Evolutionary conservation across 2,888 invertebrate species (phyloP), one percentile per base, ranked within the genome.

Genomic region (Callosobruchus maculatus): DNA sequence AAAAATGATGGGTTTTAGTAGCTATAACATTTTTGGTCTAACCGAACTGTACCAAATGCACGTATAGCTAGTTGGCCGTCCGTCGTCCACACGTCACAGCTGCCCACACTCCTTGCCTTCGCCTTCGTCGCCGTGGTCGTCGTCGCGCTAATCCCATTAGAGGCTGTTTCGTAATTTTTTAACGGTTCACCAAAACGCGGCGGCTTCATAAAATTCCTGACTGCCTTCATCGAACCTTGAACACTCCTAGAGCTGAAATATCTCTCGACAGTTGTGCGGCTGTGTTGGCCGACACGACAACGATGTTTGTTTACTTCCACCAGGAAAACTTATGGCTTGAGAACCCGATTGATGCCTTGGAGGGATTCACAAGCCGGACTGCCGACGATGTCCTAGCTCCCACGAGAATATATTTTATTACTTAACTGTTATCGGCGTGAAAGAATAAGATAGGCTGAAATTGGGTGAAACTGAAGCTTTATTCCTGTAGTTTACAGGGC

Each of bases 181-280:
- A 71, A 75, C 73, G 71, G 75, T 75, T 75, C 73, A 75, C 75
- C 73, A 75, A 75, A 75, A 75, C 72, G 75, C 22, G 70, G 73
- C 69, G 69, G 22, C 22, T 20, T 13, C 20, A 74, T 75, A 75
- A 75, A 75, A 75, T 75, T 73, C 75, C 75, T 75, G 75, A 75
- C 73, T 73, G 26, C 75, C 75, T 75, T 75, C 73, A 75, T 75
- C 68, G 70, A 71, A 75, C 75, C 75, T 75, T 75, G 75, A 75
- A 71, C 75, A 75, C 75, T 73, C 75, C 75, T 75, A 73, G 75
- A 75, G 71, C 71, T 75, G 68, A 75, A 49, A 49, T 49, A 49
- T 49, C 49, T 49, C 49, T 26, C 49, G 49, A 49, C 49, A 49
- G 49, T 49, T 49, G 9, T 49, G 49, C 49, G 49, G 71, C 67